Evolutionary conservation across 2,113 vertebrate genomes (phyloP).

Genomic region (Picathartes gymnocephalus): DNA sequence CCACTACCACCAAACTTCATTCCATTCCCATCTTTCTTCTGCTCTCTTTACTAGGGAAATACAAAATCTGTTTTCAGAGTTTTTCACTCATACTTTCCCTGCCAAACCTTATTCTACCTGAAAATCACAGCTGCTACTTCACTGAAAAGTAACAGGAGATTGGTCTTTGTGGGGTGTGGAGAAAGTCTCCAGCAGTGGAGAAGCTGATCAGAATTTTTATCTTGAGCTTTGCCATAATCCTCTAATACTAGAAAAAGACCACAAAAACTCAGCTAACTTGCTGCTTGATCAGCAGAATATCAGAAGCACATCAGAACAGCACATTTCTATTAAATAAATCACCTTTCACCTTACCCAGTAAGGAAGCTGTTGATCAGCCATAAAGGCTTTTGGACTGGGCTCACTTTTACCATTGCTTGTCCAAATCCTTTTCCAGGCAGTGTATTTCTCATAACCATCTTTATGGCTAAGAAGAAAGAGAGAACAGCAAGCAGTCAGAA

Average conservation of each 20-base stretch:
- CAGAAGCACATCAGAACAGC: neutral
- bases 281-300: neutral
- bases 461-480: constrained; percentile 84
- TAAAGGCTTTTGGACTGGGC: constrained; percentile 96
- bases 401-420: constrained; percentile 97
- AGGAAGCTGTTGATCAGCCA: constrained; percentile 97
- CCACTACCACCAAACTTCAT: neutral
- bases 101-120: neutral
- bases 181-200: neutral
- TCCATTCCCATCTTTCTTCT: neutral
- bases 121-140: neutral
- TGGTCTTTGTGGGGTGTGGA: neutral
- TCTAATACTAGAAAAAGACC: neutral
- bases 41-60: neutral
- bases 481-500: neutral
- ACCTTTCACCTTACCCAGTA: constrained; percentile 84
- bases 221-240: neutral
- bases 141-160: neutral
- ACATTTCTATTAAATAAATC: neutral
- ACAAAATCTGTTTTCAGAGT: neutral
- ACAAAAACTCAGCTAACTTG: neutral
- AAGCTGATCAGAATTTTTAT: neutral
- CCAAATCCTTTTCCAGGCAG: constrained; percentile 93
- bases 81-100: neutral
- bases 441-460: constrained; percentile 93